A percentile compares a stretch with the other conserved stretches of the same genome.
Evolutionary conservation across 2,797 vertebrate genomes (phyloP).

Genomic region (Schizopygopsis pylzovi): DNA sequence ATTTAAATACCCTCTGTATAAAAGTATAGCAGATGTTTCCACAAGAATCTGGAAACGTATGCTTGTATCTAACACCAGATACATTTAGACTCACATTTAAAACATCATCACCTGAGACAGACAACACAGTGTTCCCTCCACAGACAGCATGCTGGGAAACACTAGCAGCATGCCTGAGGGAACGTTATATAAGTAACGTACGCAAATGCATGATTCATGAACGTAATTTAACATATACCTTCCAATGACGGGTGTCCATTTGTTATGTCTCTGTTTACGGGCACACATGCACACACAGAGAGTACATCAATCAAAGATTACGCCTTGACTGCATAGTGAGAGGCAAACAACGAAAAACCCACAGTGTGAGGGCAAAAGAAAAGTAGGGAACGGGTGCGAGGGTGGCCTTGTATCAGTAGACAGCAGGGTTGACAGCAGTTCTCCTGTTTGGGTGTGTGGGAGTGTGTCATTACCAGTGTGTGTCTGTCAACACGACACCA

Average conservation of each 20-base stretch:
- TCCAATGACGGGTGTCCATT: constrained; percentile 57
- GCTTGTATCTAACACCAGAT: background rate
- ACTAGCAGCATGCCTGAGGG: constrained; percentile 39
- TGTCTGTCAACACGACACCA: constrained; percentile 55
- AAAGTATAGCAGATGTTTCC: background rate
- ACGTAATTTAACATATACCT: constrained; percentile 55
- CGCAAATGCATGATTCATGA: constrained; percentile 52
- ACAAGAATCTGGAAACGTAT: background rate
- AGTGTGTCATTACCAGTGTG: constrained; percentile 58
- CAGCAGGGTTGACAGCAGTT: constrained; percentile 55
- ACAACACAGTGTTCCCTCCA: background rate
- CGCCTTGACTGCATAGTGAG: constrained; percentile 23
- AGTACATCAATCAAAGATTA: constrained; percentile 55
- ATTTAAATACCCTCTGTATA: background rate
- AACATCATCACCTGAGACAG: constrained; percentile 18
- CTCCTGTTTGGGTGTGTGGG: constrained; percentile 56
- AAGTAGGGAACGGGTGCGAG: constrained; percentile 25
- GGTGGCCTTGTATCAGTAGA: constrained; percentile 55
- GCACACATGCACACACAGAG: constrained; percentile 42
- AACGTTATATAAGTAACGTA: constrained; percentile 39
- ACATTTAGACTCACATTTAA: background rate
- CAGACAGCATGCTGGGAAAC: constrained; percentile 27
- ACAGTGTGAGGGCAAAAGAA: constrained; percentile 13
- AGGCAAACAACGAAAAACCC: constrained; percentile 28
- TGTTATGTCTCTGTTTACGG: constrained; percentile 44